A percentile compares a stretch with the other conserved stretches of the same genome.
Conservation (phyloP, 2,113 vertebrate genomes). For the Pyrgilauda ruficollis region DNA sequence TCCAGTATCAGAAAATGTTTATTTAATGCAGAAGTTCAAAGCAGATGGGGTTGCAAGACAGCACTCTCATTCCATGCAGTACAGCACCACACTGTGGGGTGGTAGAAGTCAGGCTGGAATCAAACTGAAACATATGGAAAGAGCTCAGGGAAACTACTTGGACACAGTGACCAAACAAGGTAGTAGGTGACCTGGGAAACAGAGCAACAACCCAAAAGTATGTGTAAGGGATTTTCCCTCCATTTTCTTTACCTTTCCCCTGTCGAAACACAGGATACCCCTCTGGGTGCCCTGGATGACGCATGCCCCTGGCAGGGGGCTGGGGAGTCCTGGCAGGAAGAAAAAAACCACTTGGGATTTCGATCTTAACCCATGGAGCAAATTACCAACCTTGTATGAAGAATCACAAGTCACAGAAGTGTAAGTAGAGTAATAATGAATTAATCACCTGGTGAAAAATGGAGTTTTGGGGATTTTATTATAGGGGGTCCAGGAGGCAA, state of each 20-base stretch:
- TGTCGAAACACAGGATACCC: no score
- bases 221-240: fast-evolving
- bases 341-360: no score
- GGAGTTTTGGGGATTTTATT: no score
- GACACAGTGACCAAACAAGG: background rate
- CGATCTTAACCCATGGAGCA: no score
- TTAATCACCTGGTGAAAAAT: no score
- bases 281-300: no score
- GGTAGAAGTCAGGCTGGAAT: background rate
- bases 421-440: no score
- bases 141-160: background rate
- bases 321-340: no score
- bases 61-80: background rate
- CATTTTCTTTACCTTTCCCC: background rate
- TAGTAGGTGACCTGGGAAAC: background rate
- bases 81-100: fast-evolving
- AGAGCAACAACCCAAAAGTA: background rate
- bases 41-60: background rate
- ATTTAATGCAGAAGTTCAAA: background rate
- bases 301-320: no score
- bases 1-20: background rate
- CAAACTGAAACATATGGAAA: background rate
- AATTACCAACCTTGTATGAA: no score
- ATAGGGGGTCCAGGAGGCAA: no score
- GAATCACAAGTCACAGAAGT: no score